A percentile compares a stretch with the other conserved stretches of the same genome.
phyloP scores from a whole-genome alignment of 1,140 invertebrate species.

The Penaeus chinensis region DNA sequence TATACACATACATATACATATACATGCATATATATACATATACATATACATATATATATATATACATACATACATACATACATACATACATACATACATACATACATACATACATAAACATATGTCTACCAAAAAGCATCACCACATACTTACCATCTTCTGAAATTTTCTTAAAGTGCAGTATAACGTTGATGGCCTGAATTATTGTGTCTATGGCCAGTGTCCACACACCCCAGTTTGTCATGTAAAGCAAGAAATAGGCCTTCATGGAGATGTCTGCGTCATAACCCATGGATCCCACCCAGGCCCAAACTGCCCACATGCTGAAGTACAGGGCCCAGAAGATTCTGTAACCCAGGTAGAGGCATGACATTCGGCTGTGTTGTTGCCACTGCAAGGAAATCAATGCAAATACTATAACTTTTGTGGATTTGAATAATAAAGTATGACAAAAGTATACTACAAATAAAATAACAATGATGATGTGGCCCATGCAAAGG shows the following conservation, averaged over 20 bases:
- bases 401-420: background rate
- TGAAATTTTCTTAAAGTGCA: conserved; percentile 60
- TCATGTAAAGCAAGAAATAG: conserved; percentile 56
- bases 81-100: too few relatives aligned
- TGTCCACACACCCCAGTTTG: conserved; percentile 62
- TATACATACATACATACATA: too few relatives aligned
- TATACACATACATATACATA: too few relatives aligned
- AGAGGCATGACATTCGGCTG: conserved; percentile 61
- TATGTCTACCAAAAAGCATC: background rate
- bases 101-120: background rate
- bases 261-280: conserved; percentile 33
- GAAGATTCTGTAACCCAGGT: conserved; percentile 59
- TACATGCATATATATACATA: too few relatives aligned
- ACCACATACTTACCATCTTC: conserved; percentile 48
- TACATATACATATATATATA: too few relatives aligned
- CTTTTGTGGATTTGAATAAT: background rate
- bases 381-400: conserved; percentile 60
- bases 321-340: conserved; percentile 62
- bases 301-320: conserved; percentile 62
- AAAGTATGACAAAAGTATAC: background rate
- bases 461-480: background rate
- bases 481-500: background rate
- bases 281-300: conserved; percentile 57
- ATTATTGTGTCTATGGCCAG: conserved; percentile 57
- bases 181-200: conserved; percentile 57